A percentile compares a stretch with the other conserved stretches of the same genome.
phyloP scores from a whole-genome alignment of 2,888 invertebrate species.

The Andrena bicolor region DNA sequence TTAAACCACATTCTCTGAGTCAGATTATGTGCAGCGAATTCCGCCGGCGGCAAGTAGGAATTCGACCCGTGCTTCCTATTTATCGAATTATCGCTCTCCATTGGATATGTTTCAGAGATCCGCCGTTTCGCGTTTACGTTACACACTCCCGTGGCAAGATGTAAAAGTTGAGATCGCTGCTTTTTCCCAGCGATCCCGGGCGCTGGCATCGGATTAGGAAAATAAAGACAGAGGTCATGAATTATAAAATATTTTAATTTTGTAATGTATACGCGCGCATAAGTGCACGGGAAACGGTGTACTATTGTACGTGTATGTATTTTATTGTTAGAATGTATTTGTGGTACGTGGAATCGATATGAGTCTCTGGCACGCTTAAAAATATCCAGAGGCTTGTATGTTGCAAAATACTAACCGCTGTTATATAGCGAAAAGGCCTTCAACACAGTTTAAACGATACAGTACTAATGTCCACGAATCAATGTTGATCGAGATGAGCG shows the following conservation, averaged over 20 bases:
- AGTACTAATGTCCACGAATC: conserved; percentile 62
- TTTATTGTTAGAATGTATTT: conserved; percentile 58
- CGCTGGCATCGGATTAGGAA: conserved; percentile 26
- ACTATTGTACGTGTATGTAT: conserved; percentile 54
- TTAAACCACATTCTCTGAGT: conserved; percentile 46
- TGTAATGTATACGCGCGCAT: conserved; percentile 58
- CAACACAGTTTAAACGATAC: conserved; percentile 29
- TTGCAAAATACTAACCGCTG: conserved; percentile 52
- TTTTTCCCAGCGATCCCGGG: conserved; percentile 24
- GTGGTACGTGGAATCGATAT: conserved; percentile 40
- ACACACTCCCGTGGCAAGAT: conserved; percentile 29
- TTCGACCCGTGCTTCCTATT: conserved; percentile 69
- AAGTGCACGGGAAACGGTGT: conserved; percentile 21
- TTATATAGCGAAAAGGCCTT: conserved; percentile 63
- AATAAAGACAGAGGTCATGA: conserved; percentile 53
- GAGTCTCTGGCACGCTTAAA: conserved; percentile 36
- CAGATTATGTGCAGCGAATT: conserved; percentile 54
- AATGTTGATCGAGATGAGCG: conserved; percentile 93
- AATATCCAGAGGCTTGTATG: conserved; percentile 55
- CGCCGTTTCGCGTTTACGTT: conserved; percentile 22
- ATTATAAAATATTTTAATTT: conserved; percentile 67
- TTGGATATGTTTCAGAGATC: conserved; percentile 43
- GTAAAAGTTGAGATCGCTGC: conserved; percentile 24
- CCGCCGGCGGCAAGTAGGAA: conserved; percentile 38
- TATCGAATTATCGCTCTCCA: conserved; percentile 55